Conservation (phyloP, 2,113 vertebrate genomes). For the Sinocyclocheilus maitianheensis region DNA sequence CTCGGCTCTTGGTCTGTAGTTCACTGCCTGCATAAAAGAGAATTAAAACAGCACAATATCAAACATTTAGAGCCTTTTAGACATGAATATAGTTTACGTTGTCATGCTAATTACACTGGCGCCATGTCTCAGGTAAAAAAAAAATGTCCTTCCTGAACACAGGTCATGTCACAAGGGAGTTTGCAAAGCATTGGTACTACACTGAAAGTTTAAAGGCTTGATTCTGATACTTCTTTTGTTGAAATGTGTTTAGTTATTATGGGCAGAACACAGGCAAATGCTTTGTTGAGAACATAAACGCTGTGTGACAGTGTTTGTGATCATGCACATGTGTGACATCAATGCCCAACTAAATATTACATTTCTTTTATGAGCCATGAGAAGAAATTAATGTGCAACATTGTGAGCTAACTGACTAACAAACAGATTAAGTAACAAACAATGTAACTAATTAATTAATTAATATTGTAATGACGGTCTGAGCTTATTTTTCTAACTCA, state of each 20-base stretch:
- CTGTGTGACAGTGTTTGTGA: not conserved
- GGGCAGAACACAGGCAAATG: not conserved
- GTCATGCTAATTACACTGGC: conserved; percentile 13
- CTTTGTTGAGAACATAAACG: not conserved
- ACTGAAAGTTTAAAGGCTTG: not conserved
- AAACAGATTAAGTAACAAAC: not conserved
- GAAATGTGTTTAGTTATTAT: not conserved
- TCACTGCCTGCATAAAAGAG: conserved; percentile 19
- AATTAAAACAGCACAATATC: conserved; percentile 31
- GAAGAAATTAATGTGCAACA: not conserved
- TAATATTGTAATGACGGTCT: not conserved
- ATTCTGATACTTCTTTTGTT: not conserved
- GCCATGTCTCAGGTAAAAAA: not conserved
- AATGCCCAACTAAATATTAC: not conserved
- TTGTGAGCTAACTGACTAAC: not conserved
- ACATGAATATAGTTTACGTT: conserved; percentile 4
- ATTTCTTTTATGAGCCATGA: not conserved
- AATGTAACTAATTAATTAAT: not conserved
- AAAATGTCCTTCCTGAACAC: not conserved
- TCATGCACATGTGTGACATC: not conserved
- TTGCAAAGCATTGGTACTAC: not conserved
- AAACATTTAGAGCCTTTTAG: conserved; percentile 26
- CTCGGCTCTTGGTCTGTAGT: conserved; percentile 12
- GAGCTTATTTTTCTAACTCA: not conserved
- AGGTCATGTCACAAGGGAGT: not conserved